Evolutionary conservation across 2,888 invertebrate species (phyloP).

Genomic region (Agrotis segetum): DNA sequence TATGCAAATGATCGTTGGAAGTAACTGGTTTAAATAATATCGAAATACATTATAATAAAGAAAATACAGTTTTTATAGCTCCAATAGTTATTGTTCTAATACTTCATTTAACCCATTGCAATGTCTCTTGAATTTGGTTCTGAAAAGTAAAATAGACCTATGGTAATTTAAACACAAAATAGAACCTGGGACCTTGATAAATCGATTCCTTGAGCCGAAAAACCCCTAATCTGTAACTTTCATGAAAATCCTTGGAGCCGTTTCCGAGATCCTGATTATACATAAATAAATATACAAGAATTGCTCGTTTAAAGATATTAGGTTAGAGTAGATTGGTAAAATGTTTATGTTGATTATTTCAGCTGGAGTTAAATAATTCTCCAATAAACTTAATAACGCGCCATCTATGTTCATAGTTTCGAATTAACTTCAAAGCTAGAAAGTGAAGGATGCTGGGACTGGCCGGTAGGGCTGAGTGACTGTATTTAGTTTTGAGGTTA

Average conservation of each 20-base stretch:
- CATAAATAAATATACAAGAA: no score
- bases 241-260: no score
- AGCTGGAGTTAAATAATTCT: background rate
- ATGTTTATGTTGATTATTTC: background rate
- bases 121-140: no score
- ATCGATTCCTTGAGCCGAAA: no score
- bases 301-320: no score
- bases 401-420: slow-evolving; percentile 51
- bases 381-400: slow-evolving; percentile 38
- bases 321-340: no score
- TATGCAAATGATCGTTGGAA: slow-evolving; percentile 49
- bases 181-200: no score
- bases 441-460: slow-evolving; percentile 15
- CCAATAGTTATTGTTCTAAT: slow-evolving; percentile 5
- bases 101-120: no score
- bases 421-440: slow-evolving; percentile 25
- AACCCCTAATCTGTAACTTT: no score
- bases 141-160: background rate
- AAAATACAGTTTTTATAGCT: slow-evolving; percentile 3
- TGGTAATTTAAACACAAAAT: background rate
- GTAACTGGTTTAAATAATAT: slow-evolving; percentile 13
- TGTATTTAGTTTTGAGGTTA: slow-evolving; percentile 48
- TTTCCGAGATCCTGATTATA: no score
- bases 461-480: slow-evolving; percentile 13
- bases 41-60: no score